These are phyloP conservation scores for Popillia japonica DNA, from an alignment of 1,140 invertebrate species.

Conservation along the genomic window DNA sequence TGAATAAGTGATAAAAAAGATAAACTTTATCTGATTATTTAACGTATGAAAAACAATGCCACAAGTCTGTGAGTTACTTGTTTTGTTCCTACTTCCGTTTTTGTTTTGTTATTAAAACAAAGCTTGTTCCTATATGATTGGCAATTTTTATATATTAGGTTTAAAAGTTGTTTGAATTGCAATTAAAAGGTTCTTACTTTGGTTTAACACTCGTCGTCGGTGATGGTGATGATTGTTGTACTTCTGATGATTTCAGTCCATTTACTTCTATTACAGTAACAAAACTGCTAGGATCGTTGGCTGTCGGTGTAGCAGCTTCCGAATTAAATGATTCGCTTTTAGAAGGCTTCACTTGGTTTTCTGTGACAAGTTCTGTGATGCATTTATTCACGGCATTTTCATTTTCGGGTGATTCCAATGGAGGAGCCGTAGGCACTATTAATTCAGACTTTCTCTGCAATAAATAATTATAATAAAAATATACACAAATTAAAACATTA, in stretches of 20 bases:
- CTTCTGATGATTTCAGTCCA: conserved; percentile 64
- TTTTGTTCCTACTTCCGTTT: too few relatives aligned
- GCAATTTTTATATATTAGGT: too few relatives aligned
- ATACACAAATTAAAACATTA: background rate
- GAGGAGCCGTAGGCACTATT: conserved; percentile 44
- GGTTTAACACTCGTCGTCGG: conserved; percentile 51
- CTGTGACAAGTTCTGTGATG: conserved; percentile 65
- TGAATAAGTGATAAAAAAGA: too few relatives aligned
- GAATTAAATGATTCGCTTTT: conserved; percentile 43
- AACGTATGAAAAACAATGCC: too few relatives aligned
- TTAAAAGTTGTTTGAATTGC: too few relatives aligned
- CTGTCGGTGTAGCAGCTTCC: conserved; percentile 60
- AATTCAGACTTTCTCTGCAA: conserved; percentile 37
- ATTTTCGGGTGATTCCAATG: conserved; percentile 54
- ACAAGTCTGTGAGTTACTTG: too few relatives aligned
- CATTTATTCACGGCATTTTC: conserved; percentile 69
- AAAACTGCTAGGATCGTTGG: conserved; percentile 74
- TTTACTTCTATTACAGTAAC: conserved; percentile 90
- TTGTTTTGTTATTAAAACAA: too few relatives aligned
- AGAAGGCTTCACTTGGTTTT: conserved; percentile 51
- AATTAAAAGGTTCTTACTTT: conserved; percentile 49
- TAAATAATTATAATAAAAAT: background rate
- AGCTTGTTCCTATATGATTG: too few relatives aligned
- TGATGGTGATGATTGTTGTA: conserved; percentile 42
- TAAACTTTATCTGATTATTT: too few relatives aligned